Conservation (phyloP, 2,113 vertebrate genomes). For the Haplochromis vanheusdeni region DNA sequence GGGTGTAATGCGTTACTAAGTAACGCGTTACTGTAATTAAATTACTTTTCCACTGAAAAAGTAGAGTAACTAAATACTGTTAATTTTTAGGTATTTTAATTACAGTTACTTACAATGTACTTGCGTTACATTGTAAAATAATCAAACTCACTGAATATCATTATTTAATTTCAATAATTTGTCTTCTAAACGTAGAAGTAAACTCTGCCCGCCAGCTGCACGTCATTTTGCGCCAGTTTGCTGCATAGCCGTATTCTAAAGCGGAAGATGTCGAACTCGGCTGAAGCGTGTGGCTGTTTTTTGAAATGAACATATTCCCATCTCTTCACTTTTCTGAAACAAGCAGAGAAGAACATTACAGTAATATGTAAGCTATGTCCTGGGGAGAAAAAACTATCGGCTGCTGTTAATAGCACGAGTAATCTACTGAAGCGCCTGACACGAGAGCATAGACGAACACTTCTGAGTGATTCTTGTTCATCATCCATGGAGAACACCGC, state of each 20-base stretch:
- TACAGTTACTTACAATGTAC: neutral
- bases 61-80: neutral
- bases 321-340: neutral
- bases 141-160: neutral
- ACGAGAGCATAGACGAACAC: rapidly evolving
- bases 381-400: neutral
- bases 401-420: neutral
- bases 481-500: too few relatives aligned
- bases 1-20: rapidly evolving
- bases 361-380: neutral
- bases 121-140: neutral
- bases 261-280: rapidly evolving
- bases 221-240: rapidly evolving
- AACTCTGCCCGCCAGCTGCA: rapidly evolving
- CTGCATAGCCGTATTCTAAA: neutral
- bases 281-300: rapidly evolving
- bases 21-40: rapidly evolving
- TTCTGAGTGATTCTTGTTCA: too few relatives aligned
- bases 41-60: neutral
- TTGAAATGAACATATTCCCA: neutral
- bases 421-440: neutral
- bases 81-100: neutral
- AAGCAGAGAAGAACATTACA: neutral
- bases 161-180: neutral
- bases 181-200: neutral